phyloP scores from a whole-genome alignment of 2,888 invertebrate genomes.

The Ennomos quercinarius region DNA sequence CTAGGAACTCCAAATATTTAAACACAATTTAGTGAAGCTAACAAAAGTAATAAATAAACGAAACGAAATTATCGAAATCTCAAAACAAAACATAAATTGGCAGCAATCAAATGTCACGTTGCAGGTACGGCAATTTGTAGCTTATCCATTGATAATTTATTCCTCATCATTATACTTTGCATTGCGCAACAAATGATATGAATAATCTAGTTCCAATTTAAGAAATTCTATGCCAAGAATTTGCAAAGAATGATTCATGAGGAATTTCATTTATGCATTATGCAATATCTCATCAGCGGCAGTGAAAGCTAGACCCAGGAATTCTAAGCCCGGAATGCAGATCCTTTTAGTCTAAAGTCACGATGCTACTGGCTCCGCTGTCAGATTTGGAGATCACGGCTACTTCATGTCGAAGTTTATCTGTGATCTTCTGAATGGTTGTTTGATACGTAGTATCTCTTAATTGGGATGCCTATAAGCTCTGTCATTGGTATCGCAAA shows the following conservation, averaged over 20 bases:
- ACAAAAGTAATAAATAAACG: too few relatives aligned
- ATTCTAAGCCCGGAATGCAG: slow-evolving; percentile 48
- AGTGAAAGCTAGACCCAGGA: slow-evolving; percentile 51
- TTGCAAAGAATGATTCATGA: slow-evolving; percentile 35
- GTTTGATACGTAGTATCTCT: too few relatives aligned
- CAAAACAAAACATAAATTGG: background rate
- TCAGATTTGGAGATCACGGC: slow-evolving; percentile 35
- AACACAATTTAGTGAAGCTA: too few relatives aligned
- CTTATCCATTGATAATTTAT: background rate
- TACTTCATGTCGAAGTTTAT: slow-evolving; percentile 21
- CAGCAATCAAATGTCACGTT: background rate
- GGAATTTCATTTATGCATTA: slow-evolving; percentile 47
- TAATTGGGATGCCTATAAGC: too few relatives aligned
- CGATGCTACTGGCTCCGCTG: slow-evolving; percentile 24
- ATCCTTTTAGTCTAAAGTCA: slow-evolving; percentile 44
- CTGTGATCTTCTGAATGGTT: background rate
- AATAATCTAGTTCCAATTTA: slow-evolving; percentile 26
- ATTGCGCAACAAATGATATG: slow-evolving; percentile 25
- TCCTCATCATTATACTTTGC: slow-evolving; percentile 2
- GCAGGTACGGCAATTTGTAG: slow-evolving; percentile 9
- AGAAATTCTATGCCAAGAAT: slow-evolving; percentile 31
- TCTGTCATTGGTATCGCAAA: too few relatives aligned
- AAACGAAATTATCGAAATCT: background rate
- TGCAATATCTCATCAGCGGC: slow-evolving; percentile 50
- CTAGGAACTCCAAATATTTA: too few relatives aligned